These are phyloP conservation scores for Andrena camellia DNA, from an alignment of 2,888 invertebrate genomes.

Conservation along the genomic window DNA sequence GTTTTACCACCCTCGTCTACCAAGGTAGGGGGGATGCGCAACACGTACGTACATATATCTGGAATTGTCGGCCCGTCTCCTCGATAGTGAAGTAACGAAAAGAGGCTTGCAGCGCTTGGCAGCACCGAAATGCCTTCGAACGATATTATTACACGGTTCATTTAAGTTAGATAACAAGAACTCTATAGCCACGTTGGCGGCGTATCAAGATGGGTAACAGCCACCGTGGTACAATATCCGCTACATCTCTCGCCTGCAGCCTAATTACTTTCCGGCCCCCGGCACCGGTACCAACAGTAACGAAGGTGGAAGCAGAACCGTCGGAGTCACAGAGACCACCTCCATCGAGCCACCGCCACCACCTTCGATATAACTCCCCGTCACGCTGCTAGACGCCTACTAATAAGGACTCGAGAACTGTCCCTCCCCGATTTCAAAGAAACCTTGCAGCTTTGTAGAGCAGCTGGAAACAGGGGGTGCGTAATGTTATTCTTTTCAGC, in stretches of 20 bases:
- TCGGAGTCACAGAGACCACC: conserved; percentile 42
- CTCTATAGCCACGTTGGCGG: conserved; percentile 61
- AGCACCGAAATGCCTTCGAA: conserved; percentile 78
- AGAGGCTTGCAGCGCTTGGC: conserved; percentile 42
- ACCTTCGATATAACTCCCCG: conserved; percentile 39
- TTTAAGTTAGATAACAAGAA: conserved; percentile 84
- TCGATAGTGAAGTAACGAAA: conserved; percentile 69
- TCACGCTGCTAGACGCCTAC: conserved; percentile 1
- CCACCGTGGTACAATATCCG: conserved; percentile 80
- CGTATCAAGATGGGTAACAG: conserved; percentile 63
- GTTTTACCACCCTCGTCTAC: background rate
- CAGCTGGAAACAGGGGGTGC: background rate
- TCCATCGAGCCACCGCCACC: conserved; percentile 48
- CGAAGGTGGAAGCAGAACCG: conserved; percentile 31
- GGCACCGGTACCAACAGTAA: conserved; percentile 67
- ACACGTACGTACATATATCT: conserved; percentile 26
- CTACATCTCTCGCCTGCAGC: conserved; percentile 82
- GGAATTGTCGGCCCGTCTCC: conserved; percentile 23
- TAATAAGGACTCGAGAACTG: background rate
- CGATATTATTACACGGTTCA: conserved; percentile 83
- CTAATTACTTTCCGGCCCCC: conserved; percentile 82
- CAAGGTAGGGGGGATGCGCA: conserved; percentile 13
- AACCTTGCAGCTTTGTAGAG: background rate
- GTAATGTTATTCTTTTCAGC: no score
- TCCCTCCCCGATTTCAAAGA: background rate